These are phyloP conservation scores for Coecobrya sp. DNA, from an alignment of 2,888 invertebrate species.

Conservation along the genomic window DNA sequence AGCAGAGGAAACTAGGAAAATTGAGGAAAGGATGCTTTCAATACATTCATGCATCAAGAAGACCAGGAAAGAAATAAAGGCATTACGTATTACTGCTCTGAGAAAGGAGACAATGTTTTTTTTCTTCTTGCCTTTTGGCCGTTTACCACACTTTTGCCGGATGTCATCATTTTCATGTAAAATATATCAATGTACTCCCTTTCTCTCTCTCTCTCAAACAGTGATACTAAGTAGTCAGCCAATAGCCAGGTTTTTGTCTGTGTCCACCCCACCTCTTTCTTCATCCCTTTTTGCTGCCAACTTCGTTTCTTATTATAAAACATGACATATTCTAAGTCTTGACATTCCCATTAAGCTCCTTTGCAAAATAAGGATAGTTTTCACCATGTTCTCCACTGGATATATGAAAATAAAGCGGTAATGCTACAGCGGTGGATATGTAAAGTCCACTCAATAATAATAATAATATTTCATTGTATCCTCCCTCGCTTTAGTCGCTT, in stretches of 20 bases:
- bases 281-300: slow-evolving; percentile 16
- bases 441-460: slow-evolving; percentile 8
- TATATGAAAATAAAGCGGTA: neutral
- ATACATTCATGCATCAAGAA: slow-evolving; percentile 21
- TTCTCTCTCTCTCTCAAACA: neutral
- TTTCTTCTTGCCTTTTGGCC: slow-evolving; percentile 75
- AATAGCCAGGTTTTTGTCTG: neutral
- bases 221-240: neutral
- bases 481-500: neutral
- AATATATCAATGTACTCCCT: slow-evolving; percentile 17
- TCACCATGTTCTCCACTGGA: neutral
- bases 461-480: slow-evolving; percentile 7
- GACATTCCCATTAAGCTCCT: slow-evolving; percentile 71
- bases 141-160: slow-evolving; percentile 86
- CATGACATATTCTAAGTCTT: slow-evolving; percentile 63
- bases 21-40: slow-evolving; percentile 7
- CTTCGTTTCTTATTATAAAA: slow-evolving; percentile 69
- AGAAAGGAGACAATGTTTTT: slow-evolving; percentile 81
- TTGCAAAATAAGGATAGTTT: slow-evolving; percentile 17
- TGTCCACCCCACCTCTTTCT: slow-evolving; percentile 1
- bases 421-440: neutral
- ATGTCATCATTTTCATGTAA: slow-evolving; percentile 85
- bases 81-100: slow-evolving; percentile 19
- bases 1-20: slow-evolving; percentile 83
- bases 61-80: slow-evolving; percentile 71